A percentile compares a stretch with the other conserved stretches of the same genome.
Conservation (phyloP, 2,113 vertebrate genomes). For the Chitala chitala region DNA sequence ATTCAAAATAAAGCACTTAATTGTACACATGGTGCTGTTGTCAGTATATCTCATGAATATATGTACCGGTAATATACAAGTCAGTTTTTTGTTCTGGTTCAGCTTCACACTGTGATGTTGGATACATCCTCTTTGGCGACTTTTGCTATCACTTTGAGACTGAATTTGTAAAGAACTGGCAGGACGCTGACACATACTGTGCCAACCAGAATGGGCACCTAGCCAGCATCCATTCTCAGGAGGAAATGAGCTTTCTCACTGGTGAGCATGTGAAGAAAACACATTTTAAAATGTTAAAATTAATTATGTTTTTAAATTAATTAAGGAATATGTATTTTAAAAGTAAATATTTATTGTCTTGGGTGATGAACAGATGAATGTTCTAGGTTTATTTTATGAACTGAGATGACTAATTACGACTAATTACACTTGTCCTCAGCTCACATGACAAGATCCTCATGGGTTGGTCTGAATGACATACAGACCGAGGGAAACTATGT, state of each 20-base stretch:
- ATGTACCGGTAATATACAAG: too few species aligned
- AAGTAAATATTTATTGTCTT: background rate
- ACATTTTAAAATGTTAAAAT: background rate
- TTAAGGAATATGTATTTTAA: too few species aligned
- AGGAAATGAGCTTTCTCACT: slow-evolving; percentile 58
- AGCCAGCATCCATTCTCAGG: slow-evolving; percentile 53
- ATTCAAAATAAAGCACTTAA: too few species aligned
- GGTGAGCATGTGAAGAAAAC: slow-evolving; percentile 39
- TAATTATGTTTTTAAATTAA: too few species aligned
- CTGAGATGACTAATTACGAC: background rate
- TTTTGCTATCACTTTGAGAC: slow-evolving; percentile 63
- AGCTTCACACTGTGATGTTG: slow-evolving; percentile 62
- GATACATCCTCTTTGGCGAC: slow-evolving; percentile 56
- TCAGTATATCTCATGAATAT: too few species aligned
- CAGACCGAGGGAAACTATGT: slow-evolving; percentile 42
- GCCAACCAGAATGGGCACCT: slow-evolving; percentile 49
- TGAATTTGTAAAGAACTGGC: slow-evolving; percentile 51
- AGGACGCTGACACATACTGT: slow-evolving; percentile 56
- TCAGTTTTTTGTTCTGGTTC: background rate
- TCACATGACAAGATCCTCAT: slow-evolving; percentile 56
- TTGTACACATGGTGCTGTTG: too few species aligned
- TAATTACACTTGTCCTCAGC: slow-evolving; percentile 45
- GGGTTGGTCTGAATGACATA: slow-evolving; percentile 64
- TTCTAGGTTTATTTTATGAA: background rate
- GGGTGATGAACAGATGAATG: background rate